Base-by-base conservation (phyloP, 2,797 vertebrate genomes). In the Hippopotamyrus pictus region DNA sequence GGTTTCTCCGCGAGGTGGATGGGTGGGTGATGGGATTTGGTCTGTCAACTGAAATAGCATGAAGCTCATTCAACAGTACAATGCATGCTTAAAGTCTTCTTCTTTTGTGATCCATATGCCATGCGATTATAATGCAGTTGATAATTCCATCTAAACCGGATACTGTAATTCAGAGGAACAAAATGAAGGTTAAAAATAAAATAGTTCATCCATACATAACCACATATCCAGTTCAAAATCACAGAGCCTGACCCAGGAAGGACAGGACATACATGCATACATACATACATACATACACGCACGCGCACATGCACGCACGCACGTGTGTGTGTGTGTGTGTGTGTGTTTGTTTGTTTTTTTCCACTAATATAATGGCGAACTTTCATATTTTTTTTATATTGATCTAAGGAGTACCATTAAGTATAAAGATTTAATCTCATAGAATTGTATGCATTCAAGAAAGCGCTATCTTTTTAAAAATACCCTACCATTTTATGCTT, bases 1-100 rank as follows among this genome's bases (percentile, higher is more conserved):
- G 5, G 5, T 0, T 90, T 94, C 94, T 94, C 94, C 22, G 33
- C 69, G 73, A 41, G 37, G 44, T 79, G 73, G 33, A 44, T 11
- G 2, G 5, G 22, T 19, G 17, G 5, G 22, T 79, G 37, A 79
- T 44, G 73, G 3, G 37, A 46, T 79, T 79, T 14, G 14, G 37
- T 46, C 37, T n/a, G 5, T 76, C 25, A 37, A 33, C 9, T 4
- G 12, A 37, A 33, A 69, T 82, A 44, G 41, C 3, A 46, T 46
- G 7, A n/a, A 46, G 4, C 7, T 44, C 1, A 5, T 79, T 44
- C 17, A 33, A 33, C 65, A 69, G 12, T 37, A 69, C 4, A 69
- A 69, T 69, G 65, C 4, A 69, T 73, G 37, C 69, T 11, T 12
- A 29, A 65, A 73, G 33, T 73, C 2, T 14, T 37, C 29, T 73